Evolutionary conservation across 64 coral and sea anemone genomes (phyloP).

Genomic region (Dendronephthya gigantea): DNA sequence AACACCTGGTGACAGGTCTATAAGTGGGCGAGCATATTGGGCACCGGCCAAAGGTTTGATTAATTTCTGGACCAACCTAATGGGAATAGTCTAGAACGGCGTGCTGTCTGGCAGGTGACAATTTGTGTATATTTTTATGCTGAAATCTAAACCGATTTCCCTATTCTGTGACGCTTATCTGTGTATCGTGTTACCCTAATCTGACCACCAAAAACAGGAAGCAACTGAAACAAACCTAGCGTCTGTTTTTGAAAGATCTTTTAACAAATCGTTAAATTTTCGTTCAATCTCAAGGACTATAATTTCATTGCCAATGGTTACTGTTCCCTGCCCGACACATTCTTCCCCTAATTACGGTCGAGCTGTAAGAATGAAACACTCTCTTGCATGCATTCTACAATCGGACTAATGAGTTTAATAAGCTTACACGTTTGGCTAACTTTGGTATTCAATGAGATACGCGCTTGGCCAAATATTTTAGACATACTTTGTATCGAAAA

Average conservation of each 20-base stretch:
- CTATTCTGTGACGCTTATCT: too few species aligned
- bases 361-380: too few species aligned
- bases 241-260: background rate
- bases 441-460: background rate
- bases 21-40: background rate
- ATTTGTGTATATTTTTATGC: background rate
- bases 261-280: too few species aligned
- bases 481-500: background rate
- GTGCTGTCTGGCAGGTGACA: background rate
- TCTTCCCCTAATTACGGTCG: too few species aligned
- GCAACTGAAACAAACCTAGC: background rate
- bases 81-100: background rate
- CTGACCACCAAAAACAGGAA: background rate
- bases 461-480: background rate
- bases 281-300: too few species aligned
- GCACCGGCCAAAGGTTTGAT: background rate
- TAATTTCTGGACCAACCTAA: background rate
- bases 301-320: too few species aligned
- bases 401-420: too few species aligned
- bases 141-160: background rate
- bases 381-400: too few species aligned
- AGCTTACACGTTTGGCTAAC: too few species aligned
- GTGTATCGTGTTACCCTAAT: background rate
- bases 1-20: too few species aligned
- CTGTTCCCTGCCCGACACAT: too few species aligned